Evolutionary conservation across 1,140 invertebrate genomes (phyloP), one percentile per base, ranked within the genome.

Genomic region (Eurosta solidaginis): DNA sequence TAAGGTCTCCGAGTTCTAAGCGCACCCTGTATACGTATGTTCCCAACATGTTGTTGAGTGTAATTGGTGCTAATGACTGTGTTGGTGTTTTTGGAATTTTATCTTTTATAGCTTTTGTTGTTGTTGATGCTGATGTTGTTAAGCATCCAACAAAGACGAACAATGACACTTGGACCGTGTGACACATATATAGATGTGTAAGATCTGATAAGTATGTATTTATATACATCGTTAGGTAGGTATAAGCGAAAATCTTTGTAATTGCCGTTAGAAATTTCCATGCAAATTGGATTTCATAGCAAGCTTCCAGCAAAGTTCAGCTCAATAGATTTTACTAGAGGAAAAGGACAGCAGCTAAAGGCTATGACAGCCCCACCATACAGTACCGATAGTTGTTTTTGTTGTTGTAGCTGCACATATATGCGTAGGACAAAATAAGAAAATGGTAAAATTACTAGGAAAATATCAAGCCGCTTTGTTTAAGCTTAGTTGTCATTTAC

Each of bases 171-270:
- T n/a, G n/a, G n/a, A n/a, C n/a, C n/a, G n/a, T n/a, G n/a, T n/a
- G n/a, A n/a, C n/a, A n/a, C n/a, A n/a, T n/a, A n/a, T n/a, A n/a
- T n/a, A n/a, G n/a, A n/a, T n/a, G n/a, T n/a, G n/a, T n/a, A n/a
- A n/a, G n/a, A n/a, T n/a, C n/a, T n/a, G n/a, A n/a, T n/a, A n/a
- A n/a, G n/a, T n/a, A n/a, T n/a, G n/a, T n/a, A n/a, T n/a, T n/a
- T n/a, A n/a, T n/a, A n/a, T n/a, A n/a, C n/a, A n/a, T n/a, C n/a
- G n/a, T n/a, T n/a, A n/a, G n/a, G 59, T n/a, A 68, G 59, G 10
- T 68, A n/a, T 3, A 40, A 68, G n/a, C 33, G 59, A 68, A 68
- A 68, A 42, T 68, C 59, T 68, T n/a, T 68, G 59, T 68, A 40
- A 68, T 68, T 68, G 29, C 33, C 59, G 33, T 68, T 9, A 68